These are phyloP conservation scores for Neodiprion virginianus DNA, from an alignment of 1,140 invertebrate species.

Conservation along the genomic window DNA sequence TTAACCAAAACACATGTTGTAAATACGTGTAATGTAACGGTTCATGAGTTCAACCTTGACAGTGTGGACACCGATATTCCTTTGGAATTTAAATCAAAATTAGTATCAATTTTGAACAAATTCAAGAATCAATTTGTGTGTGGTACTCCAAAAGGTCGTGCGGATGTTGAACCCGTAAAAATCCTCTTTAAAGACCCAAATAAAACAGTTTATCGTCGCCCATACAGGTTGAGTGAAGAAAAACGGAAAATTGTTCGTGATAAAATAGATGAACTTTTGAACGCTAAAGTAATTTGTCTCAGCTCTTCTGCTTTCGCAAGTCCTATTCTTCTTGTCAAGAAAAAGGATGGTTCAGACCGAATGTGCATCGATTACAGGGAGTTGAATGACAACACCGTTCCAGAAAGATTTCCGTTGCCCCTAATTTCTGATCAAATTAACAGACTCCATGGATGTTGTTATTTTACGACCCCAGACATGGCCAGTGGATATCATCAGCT, in stretches of 20 bases:
- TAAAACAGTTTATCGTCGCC: constrained; percentile 23
- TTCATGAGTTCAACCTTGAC: neutral
- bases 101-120: neutral
- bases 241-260: constrained; percentile 23
- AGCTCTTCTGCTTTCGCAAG: constrained; percentile 44
- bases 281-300: constrained; percentile 30
- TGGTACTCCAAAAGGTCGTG: neutral
- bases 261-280: constrained; percentile 14
- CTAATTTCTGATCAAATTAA: constrained; percentile 56
- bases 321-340: constrained; percentile 50
- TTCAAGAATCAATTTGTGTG: neutral
- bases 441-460: constrained; percentile 37
- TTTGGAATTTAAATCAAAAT: neutral
- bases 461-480: constrained; percentile 27
- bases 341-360: constrained; percentile 49
- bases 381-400: constrained; percentile 50
- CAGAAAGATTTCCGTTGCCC: constrained; percentile 54
- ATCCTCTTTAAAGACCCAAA: constrained; percentile 23
- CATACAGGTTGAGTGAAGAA: constrained; percentile 20
- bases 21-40: neutral
- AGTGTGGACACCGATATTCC: neutral
- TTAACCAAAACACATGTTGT: neutral
- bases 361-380: constrained; percentile 55
- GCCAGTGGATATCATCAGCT: constrained; percentile 22
- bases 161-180: constrained; percentile 11